phyloP scores from a whole-genome alignment of 2,113 vertebrate species.

The Colistium nudipinnis region DNA sequence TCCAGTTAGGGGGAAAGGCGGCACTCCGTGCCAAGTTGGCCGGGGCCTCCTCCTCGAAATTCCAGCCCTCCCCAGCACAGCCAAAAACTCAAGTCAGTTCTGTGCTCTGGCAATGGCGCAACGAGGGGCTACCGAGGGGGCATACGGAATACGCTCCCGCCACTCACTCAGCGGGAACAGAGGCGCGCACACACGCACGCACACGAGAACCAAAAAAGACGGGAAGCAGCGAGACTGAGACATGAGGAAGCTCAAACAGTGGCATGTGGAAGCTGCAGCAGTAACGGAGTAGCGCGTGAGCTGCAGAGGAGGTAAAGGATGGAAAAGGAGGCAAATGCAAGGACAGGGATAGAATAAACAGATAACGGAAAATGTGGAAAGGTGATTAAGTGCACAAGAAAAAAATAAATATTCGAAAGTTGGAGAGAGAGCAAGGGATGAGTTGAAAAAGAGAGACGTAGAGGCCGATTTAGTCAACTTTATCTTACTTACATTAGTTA shows the following conservation, averaged over 20 bases:
- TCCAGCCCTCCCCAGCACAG: slow-evolving; percentile 78
- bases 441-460: slow-evolving; percentile 2
- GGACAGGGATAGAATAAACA: slow-evolving; percentile 37
- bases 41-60: slow-evolving; percentile 78
- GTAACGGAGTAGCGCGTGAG: slow-evolving; percentile 30
- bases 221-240: slow-evolving; percentile 37
- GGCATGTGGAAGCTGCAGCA: slow-evolving; percentile 32
- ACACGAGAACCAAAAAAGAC: too few relatives aligned
- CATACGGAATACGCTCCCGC: slow-evolving; percentile 66
- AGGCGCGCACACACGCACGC: too few relatives aligned
- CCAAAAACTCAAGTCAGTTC: slow-evolving; percentile 78
- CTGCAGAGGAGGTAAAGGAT: slow-evolving; percentile 13
- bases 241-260: slow-evolving; percentile 51
- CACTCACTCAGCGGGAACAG: slow-evolving; percentile 68
- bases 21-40: slow-evolving; percentile 82
- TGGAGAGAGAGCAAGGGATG: background rate
- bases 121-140: slow-evolving; percentile 81
- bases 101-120: slow-evolving; percentile 74
- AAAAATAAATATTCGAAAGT: background rate
- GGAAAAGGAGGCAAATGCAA: slow-evolving; percentile 5
- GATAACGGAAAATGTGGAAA: slow-evolving; percentile 43
- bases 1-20: slow-evolving; percentile 77
- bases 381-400: slow-evolving; percentile 48
- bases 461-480: slow-evolving; percentile 2
- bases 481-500: background rate